These are phyloP conservation scores for Electrophaes corylata DNA, from an alignment of 2,888 invertebrate genomes.

Conservation along the genomic window DNA sequence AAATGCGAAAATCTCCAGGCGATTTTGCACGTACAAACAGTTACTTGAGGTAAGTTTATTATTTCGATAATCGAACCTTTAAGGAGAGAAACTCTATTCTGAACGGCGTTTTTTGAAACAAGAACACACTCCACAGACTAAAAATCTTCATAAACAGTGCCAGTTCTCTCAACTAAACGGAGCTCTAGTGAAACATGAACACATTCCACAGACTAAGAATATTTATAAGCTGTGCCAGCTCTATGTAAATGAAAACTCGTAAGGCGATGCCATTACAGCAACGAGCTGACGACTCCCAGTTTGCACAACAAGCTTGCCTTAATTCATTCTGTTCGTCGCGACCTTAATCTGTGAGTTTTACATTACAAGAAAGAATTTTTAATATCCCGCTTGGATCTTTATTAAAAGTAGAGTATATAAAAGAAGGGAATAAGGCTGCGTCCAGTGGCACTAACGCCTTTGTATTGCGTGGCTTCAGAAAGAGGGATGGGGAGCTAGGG, in stretches of 20 bases:
- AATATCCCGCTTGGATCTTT: constrained; percentile 72
- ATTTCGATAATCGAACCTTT: too few species aligned
- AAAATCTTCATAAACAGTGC: too few species aligned
- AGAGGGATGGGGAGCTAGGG: constrained; percentile 12
- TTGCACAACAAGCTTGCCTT: constrained; percentile 59
- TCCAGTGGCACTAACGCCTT: constrained; percentile 63
- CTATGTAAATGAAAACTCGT: background rate
- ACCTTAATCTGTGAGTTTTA: constrained; percentile 54
- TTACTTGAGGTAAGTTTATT: too few species aligned
- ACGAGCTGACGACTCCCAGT: constrained; percentile 43
- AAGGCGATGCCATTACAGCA: constrained; percentile 27
- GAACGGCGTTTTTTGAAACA: too few species aligned
- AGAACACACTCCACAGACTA: too few species aligned
- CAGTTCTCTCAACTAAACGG: too few species aligned
- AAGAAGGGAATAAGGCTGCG: constrained; percentile 47
- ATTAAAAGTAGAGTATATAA: constrained; percentile 67
- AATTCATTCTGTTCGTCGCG: constrained; percentile 46
- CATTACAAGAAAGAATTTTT: constrained; percentile 66
- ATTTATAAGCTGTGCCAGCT: background rate
- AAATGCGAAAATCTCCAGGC: too few species aligned
- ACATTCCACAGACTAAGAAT: background rate
- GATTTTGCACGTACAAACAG: too few species aligned
- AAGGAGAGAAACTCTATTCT: too few species aligned
- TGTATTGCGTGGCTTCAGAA: constrained; percentile 46
- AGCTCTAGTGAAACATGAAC: too few species aligned